Evolutionary conservation across 2,797 vertebrate genomes (phyloP), one percentile per base, ranked within the genome.

Genomic region (Danio tinwini): DNA sequence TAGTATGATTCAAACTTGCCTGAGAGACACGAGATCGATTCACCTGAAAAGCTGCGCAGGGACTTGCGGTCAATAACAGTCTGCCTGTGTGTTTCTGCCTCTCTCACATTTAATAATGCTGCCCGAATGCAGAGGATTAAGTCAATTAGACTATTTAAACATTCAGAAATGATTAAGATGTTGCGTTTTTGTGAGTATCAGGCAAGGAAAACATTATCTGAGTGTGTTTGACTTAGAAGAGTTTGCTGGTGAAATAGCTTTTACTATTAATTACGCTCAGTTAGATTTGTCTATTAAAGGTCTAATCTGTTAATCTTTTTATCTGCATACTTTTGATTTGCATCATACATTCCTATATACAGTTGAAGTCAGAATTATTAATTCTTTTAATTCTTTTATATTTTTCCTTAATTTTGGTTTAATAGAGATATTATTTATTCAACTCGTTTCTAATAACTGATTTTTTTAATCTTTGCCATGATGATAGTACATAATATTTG

Each of bases 1-100:
- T 85, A 82, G 78, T 84, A 85, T 84, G 82, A 86, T 87, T 88
- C 83, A 85, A 85, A 82, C 81, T 85, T 83, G 82, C 83, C 85
- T 79, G 81, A 81, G 81, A 88, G 84, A 83, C 84, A 74, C 44
- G 62, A 78, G 13, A 89, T 88, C 83, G 83, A 85, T 87, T 86
- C 82, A 84, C 85, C 84, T 88, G 83, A 83, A 86, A 85, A 85
- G 81, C 80, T 79, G 76, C 78, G 29, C 47, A 1, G 84, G 85
- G 87, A 86, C 71, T 84, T 80, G 69, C 29, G 77, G 85, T 89
- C 83, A 83, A 88, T 88, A 86, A 75, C 70, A 64, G 49, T 59
- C 67, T 80, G 73, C 68, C 64, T 76, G 83, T 80, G 80, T 78
- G 39, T 84, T 84, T 83, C 81, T 80, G 63, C 81, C 69, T 82